These are phyloP conservation scores for Leuciscus waleckii DNA, from an alignment of 2,797 vertebrate species.

Conservation along the genomic window DNA sequence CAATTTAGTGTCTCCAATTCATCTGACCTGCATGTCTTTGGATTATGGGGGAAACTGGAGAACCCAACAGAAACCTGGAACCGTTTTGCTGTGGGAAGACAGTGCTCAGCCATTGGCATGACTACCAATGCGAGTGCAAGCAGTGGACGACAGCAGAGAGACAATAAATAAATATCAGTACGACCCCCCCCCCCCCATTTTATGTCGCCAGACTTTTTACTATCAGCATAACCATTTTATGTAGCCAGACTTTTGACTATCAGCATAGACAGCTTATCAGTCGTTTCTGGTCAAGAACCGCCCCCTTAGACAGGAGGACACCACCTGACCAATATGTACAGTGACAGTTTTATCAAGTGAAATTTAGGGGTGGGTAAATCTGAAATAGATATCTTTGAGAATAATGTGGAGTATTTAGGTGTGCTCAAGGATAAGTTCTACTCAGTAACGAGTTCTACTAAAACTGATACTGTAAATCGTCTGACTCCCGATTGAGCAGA, in stretches of 20 bases:
- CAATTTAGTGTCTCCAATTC: conserved; percentile 18
- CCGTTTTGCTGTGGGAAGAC: background rate
- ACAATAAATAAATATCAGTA: background rate
- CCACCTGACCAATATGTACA: background rate
- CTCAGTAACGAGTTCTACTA: background rate
- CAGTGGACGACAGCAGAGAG: too few relatives aligned
- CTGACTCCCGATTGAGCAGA: background rate
- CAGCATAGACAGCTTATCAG: background rate
- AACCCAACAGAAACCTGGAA: background rate
- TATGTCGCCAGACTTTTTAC: background rate
- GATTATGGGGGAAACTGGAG: background rate
- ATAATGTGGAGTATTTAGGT: background rate
- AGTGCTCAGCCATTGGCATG: background rate
- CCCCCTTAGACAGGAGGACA: background rate
- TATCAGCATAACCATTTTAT: background rate
- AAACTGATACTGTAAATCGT: background rate
- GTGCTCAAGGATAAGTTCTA: background rate
- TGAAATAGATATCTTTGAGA: background rate
- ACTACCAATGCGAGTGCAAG: background rate
- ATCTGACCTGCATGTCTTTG: background rate
- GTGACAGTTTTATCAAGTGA: background rate
- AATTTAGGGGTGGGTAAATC: background rate
- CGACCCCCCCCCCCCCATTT: too few relatives aligned
- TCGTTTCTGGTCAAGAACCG: background rate
- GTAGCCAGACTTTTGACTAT: background rate